A percentile compares a stretch with the other conserved stretches of the same genome.
These are phyloP conservation scores for Dryococelus australis DNA, from an alignment of 2,888 invertebrate species.

Conservation along the genomic window DNA sequence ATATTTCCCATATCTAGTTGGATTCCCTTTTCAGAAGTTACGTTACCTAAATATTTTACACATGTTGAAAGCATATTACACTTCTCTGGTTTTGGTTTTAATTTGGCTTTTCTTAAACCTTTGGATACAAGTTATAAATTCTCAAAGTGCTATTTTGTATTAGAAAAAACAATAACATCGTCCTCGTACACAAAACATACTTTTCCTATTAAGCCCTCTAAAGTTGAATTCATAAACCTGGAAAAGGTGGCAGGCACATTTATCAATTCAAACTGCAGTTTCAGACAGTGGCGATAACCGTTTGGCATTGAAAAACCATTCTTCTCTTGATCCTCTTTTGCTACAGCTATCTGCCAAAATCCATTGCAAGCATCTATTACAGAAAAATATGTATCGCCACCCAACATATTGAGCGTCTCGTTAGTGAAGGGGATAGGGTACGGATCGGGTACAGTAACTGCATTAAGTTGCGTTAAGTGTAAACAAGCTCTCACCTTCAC, in stretches of 20 bases:
- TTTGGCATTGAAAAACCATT: constrained; percentile 45
- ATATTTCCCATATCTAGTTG: not conserved
- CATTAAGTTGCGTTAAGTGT: constrained; percentile 44
- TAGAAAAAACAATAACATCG: not conserved
- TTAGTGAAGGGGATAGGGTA: constrained; percentile 42
- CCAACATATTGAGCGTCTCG: not conserved
- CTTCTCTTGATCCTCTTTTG: constrained; percentile 44
- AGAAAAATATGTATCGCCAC: not conserved
- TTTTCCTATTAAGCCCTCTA: not conserved
- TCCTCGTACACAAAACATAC: not conserved
- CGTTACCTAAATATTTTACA: constrained; percentile 49
- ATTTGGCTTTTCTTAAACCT: constrained; percentile 41
- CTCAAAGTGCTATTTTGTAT: constrained; percentile 39
- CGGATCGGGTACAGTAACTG: constrained; percentile 44
- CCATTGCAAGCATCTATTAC: constrained; percentile 37
- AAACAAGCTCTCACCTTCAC: constrained; percentile 44
- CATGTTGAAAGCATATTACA: constrained; percentile 44
- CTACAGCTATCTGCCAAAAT: constrained; percentile 46
- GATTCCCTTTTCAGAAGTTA: constrained; percentile 49
- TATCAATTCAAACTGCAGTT: not conserved
- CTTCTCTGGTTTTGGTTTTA: constrained; percentile 46
- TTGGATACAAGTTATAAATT: constrained; percentile 45
- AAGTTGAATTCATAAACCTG: not conserved
- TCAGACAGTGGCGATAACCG: not conserved
- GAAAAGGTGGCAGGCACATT: not conserved